Percentiles rank a stretch among this genome's conserved stretches.
Evolutionary conservation across 2,888 invertebrate genomes (phyloP).

Genomic region (Acrobasis consociella): DNA sequence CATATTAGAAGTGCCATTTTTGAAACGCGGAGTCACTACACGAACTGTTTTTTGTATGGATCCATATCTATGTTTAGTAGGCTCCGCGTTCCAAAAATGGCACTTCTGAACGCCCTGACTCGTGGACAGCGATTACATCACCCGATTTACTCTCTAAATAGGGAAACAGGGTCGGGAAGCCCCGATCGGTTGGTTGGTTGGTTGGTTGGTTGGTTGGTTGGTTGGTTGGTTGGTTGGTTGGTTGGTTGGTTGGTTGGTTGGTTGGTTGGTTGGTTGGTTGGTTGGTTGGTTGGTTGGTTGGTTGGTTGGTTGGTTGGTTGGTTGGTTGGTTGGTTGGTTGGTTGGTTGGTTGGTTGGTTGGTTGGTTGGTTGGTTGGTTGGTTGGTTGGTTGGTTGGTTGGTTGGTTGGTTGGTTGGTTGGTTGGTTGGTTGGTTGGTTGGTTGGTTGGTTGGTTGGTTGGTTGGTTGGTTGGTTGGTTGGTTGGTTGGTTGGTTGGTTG

Average conservation of each 20-base stretch:
- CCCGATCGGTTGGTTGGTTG: too few relatives aligned
- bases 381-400: slow-evolving; percentile 7
- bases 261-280: slow-evolving; percentile 7
- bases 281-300: slow-evolving; percentile 7
- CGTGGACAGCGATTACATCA: too few relatives aligned
- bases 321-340: slow-evolving; percentile 7
- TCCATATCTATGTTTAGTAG: too few relatives aligned
- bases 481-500: slow-evolving; percentile 7
- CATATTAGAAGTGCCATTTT: too few relatives aligned
- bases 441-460: slow-evolving; percentile 7
- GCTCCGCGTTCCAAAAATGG: too few relatives aligned
- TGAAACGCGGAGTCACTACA: too few relatives aligned
- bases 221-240: slow-evolving; percentile 7
- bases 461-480: slow-evolving; percentile 7
- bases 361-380: slow-evolving; percentile 7
- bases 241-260: slow-evolving; percentile 7
- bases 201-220: slow-evolving; percentile 4
- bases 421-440: slow-evolving; percentile 7
- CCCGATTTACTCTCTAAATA: too few relatives aligned
- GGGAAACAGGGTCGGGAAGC: too few relatives aligned
- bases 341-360: slow-evolving; percentile 7
- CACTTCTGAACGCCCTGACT: too few relatives aligned
- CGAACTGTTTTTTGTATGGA: too few relatives aligned
- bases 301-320: slow-evolving; percentile 7
- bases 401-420: slow-evolving; percentile 7